phyloP scores from a whole-genome alignment of 2,888 invertebrate genomes.

The Conomelus anceps region DNA sequence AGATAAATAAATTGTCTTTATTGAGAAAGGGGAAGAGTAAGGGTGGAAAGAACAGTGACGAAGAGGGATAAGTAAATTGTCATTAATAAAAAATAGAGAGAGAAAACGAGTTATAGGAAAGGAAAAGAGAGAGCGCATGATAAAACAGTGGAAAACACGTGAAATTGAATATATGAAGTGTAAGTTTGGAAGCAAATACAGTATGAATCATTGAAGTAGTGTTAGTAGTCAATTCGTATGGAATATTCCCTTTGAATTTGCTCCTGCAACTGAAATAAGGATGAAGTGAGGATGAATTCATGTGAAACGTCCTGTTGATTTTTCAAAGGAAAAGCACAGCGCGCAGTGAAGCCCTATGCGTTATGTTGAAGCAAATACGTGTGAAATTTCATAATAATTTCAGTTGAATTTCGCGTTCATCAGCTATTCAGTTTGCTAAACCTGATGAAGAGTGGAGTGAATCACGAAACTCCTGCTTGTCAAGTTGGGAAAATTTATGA shows the following conservation, averaged over 20 bases:
- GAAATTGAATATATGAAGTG: not conserved
- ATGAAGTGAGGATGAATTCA: not conserved
- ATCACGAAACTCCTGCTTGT: not conserved
- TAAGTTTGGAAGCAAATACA: no score
- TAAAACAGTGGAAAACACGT: not conserved
- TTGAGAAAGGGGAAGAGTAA: no score
- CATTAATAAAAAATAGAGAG: not conserved
- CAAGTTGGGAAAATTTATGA: not conserved
- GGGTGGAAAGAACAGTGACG: not conserved
- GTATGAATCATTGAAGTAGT: not conserved
- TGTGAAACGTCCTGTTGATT: not conserved
- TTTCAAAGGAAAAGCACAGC: not conserved
- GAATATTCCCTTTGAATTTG: not conserved
- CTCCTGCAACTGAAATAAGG: not conserved
- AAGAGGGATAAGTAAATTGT: no score
- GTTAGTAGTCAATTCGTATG: not conserved
- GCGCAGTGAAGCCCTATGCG: not conserved
- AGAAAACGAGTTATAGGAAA: not conserved
- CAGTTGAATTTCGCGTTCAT: not conserved
- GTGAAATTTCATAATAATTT: not conserved
- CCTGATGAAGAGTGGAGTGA: not conserved
- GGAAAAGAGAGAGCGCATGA: not conserved
- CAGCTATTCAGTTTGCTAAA: not conserved
- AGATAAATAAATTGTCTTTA: no score
- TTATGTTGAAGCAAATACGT: not conserved